Conservation (phyloP, 2,113 vertebrate species). For the Charadrius vociferus region DNA sequence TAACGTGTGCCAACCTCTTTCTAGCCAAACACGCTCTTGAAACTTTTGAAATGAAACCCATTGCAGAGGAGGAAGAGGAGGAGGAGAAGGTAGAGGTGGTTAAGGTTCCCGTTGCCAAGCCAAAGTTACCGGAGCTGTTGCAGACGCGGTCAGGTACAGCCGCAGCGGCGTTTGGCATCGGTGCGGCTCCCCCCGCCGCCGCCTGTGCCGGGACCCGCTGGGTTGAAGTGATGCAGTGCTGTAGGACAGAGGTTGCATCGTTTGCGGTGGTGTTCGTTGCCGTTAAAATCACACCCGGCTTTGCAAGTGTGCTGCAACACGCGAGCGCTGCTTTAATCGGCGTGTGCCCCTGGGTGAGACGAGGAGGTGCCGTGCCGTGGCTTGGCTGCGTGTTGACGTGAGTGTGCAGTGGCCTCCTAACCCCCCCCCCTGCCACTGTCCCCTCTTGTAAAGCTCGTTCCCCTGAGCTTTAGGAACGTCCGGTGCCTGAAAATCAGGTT, state of each 20-base stretch:
- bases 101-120: conserved; percentile 32
- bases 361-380: background rate
- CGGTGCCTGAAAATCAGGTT: background rate
- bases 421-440: background rate
- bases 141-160: conserved; percentile 25
- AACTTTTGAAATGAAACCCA: conserved; percentile 58
- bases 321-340: background rate
- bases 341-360: background rate
- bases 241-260: conserved; percentile 9
- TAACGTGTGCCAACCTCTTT: conserved; percentile 50
- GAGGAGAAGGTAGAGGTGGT: conserved; percentile 54
- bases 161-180: background rate
- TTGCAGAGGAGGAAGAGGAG: conserved; percentile 59
- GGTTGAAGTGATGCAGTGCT: conserved; percentile 50
- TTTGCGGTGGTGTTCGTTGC: conserved; percentile 37
- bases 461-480: background rate
- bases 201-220: background rate
- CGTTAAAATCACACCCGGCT: conserved; percentile 33
- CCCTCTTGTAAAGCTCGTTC: background rate
- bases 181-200: background rate
- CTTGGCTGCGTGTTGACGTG: background rate
- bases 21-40: conserved; percentile 44
- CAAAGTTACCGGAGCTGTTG: background rate
- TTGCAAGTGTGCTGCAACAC: background rate
- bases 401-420: background rate